A percentile compares a stretch with the other conserved stretches of the same genome.
Conservation (phyloP, 1,140 invertebrate species). For the Maniola jurtina region DNA sequence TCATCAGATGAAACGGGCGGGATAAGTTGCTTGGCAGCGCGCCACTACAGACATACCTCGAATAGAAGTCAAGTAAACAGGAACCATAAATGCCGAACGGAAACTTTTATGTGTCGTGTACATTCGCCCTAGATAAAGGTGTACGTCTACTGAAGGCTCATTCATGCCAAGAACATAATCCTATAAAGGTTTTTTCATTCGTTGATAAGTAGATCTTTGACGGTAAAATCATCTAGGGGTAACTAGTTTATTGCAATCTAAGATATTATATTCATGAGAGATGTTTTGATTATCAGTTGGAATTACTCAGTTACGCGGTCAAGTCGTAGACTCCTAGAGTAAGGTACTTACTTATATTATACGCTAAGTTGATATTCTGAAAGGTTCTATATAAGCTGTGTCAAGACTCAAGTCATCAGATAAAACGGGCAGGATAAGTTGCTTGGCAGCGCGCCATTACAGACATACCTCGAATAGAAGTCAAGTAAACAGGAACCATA, state of each 20-base stretch:
- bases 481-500: slow-evolving; percentile 36
- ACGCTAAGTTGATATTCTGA: slow-evolving; percentile 5
- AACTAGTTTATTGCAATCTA: too few species aligned
- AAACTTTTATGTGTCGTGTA: slow-evolving; percentile 30
- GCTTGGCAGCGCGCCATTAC: slow-evolving; percentile 11
- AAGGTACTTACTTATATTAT: too few species aligned
- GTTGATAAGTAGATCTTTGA: too few species aligned
- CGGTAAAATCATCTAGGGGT: too few species aligned
- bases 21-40: slow-evolving; percentile 17
- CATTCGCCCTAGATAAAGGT: slow-evolving; percentile 26
- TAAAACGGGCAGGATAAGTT: slow-evolving; percentile 20
- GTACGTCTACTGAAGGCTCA: background rate
- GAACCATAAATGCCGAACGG: slow-evolving; percentile 36
- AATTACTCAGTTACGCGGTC: too few species aligned
- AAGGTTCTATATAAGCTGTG: slow-evolving; percentile 13
- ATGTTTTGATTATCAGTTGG: too few species aligned
- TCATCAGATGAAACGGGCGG: slow-evolving; percentile 20
- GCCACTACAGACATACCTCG: slow-evolving; percentile 33
- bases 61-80: slow-evolving; percentile 35
- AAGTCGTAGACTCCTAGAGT: too few species aligned
- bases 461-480: slow-evolving; percentile 36
- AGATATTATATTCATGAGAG: too few species aligned
- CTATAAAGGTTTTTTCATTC: too few species aligned
- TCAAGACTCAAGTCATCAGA: slow-evolving; percentile 23
- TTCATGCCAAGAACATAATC: background rate